A percentile compares a stretch with the other conserved stretches of the same genome.
These are phyloP conservation scores for Gallinago undulata DNA, from an alignment of 2,113 vertebrate genomes.

Conservation along the genomic window DNA sequence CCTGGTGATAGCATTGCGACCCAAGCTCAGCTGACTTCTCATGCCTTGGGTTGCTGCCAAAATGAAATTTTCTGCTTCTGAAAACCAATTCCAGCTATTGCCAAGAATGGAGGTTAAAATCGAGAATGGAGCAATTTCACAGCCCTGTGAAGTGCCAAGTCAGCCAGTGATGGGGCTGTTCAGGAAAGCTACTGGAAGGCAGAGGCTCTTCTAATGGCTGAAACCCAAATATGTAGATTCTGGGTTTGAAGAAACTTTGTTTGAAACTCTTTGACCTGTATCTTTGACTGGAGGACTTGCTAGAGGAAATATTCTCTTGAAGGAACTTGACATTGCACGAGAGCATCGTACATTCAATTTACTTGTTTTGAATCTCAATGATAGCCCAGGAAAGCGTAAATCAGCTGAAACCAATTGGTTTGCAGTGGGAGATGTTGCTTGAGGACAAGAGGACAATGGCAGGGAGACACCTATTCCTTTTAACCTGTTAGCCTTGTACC, in stretches of 20 bases:
- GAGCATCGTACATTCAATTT: not conserved
- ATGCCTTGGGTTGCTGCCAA: not conserved
- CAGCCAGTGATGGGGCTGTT: not conserved
- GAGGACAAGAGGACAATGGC: not conserved
- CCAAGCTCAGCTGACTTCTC: not conserved
- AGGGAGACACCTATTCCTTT: not conserved
- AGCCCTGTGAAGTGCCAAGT: not conserved
- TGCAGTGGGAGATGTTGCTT: not conserved
- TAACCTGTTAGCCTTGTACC: not conserved
- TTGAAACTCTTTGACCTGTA: not conserved
- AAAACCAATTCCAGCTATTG: slow-evolving; percentile 4
- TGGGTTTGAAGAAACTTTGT: not conserved
- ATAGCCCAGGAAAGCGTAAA: not conserved
- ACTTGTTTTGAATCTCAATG: not conserved
- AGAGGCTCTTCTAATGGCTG: not conserved
- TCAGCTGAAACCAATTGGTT: not conserved
- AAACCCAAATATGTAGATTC: not conserved
- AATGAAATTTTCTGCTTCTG: slow-evolving; percentile 4
- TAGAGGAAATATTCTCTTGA: not conserved
- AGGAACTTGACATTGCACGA: not conserved
- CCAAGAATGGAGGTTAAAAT: not conserved
- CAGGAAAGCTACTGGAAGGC: not conserved
- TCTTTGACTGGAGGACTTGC: not conserved
- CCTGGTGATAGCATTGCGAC: not conserved
- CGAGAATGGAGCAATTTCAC: not conserved